Base-by-base conservation (phyloP, 2,113 vertebrate species). In the Labeo rohita region DNA sequence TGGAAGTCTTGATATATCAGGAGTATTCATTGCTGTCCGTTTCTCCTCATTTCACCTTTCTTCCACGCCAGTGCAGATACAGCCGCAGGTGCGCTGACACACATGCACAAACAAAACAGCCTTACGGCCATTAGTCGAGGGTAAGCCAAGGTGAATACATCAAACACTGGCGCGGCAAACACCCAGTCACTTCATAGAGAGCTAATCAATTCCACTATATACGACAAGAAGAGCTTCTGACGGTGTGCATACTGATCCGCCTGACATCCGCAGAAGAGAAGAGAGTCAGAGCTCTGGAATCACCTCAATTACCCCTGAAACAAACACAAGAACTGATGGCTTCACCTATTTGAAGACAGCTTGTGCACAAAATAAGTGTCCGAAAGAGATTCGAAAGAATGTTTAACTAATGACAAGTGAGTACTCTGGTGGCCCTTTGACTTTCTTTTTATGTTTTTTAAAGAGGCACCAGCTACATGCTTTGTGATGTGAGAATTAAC, bases 201-300 rank as follows among this genome's bases (percentile, higher is more conserved):
- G 63, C 47, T 82, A 82, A 82, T 82, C 80, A 82, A 82, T 82
- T 50, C 47, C 47, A 52, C 47, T 70, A 70, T 70, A 52, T 39
- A 82, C 34, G 80, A 52, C 80, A 82, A 49, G 63, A 82, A 82
- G 80, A 52, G 80, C 80, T 70, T 82, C 80, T 82, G 63, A 82
- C 0, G 47, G 28, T 28, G 47, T 82, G 80, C 80, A 82, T 82
- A 82, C 80, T 70, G 80, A 82, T 70, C 47, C 3, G 10, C 7
- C 90, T 54, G 88, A 85, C 85, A 83, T 63, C 0, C 1, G 7
- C 23, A 12, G 13, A 61, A 28, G 39, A 45, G 5, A 82, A 45
- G 39, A n/a, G 6, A 82, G 16, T 70, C 21, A 80, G 54, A 80
- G 56, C 16, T 80, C 39, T 80, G 18, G 9, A 8, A 45, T 80